A percentile compares a stretch with the other conserved stretches of the same genome.
These are phyloP conservation scores for Apistogramma diplotaenia DNA, from an alignment of 2,113 vertebrate genomes.

Conservation along the genomic window DNA sequence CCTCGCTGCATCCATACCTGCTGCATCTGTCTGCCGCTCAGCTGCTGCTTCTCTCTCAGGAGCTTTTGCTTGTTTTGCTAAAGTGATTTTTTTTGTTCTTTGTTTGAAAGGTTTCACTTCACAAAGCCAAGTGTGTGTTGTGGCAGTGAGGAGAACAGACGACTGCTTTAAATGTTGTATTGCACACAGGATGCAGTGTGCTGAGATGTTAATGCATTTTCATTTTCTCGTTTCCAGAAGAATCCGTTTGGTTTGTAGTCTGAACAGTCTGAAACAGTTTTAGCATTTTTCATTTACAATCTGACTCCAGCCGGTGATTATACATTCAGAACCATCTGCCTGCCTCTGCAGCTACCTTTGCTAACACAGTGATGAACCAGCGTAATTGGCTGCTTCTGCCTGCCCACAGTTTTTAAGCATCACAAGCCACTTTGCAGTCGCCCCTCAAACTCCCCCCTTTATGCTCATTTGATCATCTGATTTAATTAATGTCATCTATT, in stretches of 20 bases:
- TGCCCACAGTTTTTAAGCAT: too few relatives aligned
- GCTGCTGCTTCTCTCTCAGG: slow-evolving; percentile 6
- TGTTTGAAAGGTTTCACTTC: slow-evolving; percentile 34
- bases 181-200: background rate
- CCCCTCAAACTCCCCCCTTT: too few relatives aligned
- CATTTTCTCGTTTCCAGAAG: background rate
- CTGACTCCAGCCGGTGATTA: too few relatives aligned
- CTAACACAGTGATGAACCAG: too few relatives aligned
- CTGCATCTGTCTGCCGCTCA: slow-evolving; percentile 19
- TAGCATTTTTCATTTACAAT: too few relatives aligned
- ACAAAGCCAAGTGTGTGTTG: slow-evolving; percentile 13
- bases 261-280: too few relatives aligned
- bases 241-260: background rate
- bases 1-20: slow-evolving; percentile 6
- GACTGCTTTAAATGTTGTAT: slow-evolving; percentile 8
- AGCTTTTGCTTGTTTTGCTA: slow-evolving; percentile 39
- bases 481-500: too few relatives aligned
- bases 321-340: too few relatives aligned
- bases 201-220: background rate
- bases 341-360: too few relatives aligned
- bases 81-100: slow-evolving; percentile 36
- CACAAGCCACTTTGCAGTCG: too few relatives aligned
- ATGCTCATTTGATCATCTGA: too few relatives aligned
- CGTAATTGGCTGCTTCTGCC: too few relatives aligned
- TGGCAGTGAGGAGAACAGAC: background rate